phyloP scores from a whole-genome alignment of 2,113 vertebrate species.

The Thermophis baileyi region DNA sequence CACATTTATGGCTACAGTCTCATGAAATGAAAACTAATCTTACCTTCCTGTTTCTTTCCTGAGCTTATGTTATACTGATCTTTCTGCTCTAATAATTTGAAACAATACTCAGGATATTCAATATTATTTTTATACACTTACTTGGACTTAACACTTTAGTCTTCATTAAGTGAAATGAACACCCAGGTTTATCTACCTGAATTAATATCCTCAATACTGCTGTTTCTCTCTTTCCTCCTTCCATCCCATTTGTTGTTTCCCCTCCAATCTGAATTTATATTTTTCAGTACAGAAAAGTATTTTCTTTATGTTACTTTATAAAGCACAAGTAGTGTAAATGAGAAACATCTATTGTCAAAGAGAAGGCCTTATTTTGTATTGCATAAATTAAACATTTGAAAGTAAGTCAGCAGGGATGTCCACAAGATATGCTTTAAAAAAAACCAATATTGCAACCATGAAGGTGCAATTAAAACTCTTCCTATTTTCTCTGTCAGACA shows the following conservation, averaged over 20 bases:
- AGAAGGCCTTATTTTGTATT: background rate
- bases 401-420: constrained; percentile 1
- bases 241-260: background rate
- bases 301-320: background rate
- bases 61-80: background rate
- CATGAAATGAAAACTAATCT: background rate
- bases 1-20: background rate
- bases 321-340: background rate
- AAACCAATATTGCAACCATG: too few species aligned
- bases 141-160: background rate
- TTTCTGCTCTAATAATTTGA: background rate
- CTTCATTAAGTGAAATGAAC: background rate
- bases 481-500: too few species aligned
- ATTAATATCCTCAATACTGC: background rate
- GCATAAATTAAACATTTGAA: background rate
- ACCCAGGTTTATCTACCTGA: background rate
- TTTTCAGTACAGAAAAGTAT: background rate
- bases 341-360: background rate
- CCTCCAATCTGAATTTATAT: background rate
- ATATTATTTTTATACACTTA: background rate
- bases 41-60: background rate
- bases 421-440: background rate
- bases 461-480: too few species aligned
- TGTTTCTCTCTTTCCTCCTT: background rate
- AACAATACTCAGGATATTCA: background rate